Evolutionary conservation across 2,888 invertebrate genomes (phyloP).

Genomic region (Pseudococcus longispinus): DNA sequence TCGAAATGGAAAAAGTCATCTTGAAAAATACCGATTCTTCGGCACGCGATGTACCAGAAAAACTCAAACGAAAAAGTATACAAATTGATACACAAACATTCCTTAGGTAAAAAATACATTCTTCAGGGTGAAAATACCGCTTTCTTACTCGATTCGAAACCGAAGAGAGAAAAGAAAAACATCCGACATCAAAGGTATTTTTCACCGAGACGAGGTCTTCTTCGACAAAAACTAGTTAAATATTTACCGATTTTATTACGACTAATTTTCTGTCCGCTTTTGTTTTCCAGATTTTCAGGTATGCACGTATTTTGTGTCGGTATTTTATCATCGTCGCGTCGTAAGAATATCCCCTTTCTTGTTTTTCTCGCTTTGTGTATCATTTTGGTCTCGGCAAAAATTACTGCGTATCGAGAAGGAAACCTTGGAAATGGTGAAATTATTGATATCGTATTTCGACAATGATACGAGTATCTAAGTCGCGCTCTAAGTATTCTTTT

Average conservation of each 20-base stretch:
- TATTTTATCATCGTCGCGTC: background rate
- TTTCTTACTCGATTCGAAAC: background rate
- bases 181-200: background rate
- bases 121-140: background rate
- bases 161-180: background rate
- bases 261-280: background rate
- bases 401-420: too few species aligned
- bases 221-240: background rate
- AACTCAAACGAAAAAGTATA: background rate
- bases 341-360: too few species aligned
- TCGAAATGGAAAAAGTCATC: too few species aligned
- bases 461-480: too few species aligned
- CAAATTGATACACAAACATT: background rate
- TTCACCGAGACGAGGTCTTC: background rate
- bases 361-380: too few species aligned
- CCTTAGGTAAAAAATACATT: background rate
- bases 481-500: too few species aligned
- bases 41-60: background rate
- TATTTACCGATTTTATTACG: background rate
- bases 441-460: too few species aligned
- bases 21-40: background rate
- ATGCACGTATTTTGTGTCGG: background rate
- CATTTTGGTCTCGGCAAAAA: too few species aligned
- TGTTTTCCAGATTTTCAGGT: background rate
- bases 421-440: too few species aligned